Evolutionary conservation across 2,797 vertebrate species (phyloP), one percentile per base, ranked within the genome.

Genomic region (Alfaro cultratus): DNA sequence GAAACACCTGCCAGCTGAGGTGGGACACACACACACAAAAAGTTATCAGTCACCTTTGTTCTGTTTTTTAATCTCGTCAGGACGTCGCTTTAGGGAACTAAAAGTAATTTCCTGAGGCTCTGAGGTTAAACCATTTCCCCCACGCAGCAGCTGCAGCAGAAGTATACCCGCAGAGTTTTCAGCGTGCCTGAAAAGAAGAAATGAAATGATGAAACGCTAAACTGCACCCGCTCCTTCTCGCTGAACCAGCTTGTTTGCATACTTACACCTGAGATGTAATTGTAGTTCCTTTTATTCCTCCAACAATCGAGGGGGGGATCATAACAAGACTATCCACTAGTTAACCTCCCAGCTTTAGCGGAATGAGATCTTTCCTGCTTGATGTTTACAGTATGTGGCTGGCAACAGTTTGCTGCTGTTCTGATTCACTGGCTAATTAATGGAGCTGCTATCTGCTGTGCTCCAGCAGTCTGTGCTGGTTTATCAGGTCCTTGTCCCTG

Each of bases 201-300:
- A 29, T 51, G 62, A 78, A 43, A 83, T 47, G 57, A 75, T 81
- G 72, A 82, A 84, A 83, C 57, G 82, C 83, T 75, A 57, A 73
- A 6, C 73, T 74, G 76, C 75, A 11, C 43, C 29, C 76, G 53
- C 3, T 39, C 8, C 9, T 75, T 86, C 85, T 64, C 76, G 91
- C 82, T 84, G 41, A 92, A 90, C 93, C 91, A 81, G 93, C 85
- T 89, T 18, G 90, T 78, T 87, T 60, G 41, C 90, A 85, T 92
- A 83, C 88, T 86, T 39, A 4, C 81, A 83, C 78, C 85, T 57
- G 72, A 47, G 46, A 39, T 26, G 47, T 46, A 41, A 47, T 70
- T 10, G 11, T 77, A 74, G 74, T 78, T 72, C 68, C 75, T 45
- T 16, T 76, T 23, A 36, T 80, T 62, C 26, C 73, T 26, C 5